Conservation (phyloP, 2,888 invertebrate species). For the Blastobasis lacticolella region DNA sequence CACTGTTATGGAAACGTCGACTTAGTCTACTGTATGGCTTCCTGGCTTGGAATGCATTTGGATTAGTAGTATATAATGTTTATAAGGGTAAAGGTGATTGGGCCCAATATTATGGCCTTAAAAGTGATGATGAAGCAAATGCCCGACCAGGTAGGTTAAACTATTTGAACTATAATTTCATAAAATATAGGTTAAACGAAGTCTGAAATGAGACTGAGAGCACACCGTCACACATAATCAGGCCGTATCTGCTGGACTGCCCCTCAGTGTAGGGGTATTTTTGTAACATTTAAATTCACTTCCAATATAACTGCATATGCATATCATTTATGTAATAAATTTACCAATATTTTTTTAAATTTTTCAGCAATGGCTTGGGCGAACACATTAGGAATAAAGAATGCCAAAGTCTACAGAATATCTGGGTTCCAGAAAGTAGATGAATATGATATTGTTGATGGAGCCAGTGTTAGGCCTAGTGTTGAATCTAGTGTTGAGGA, state of each 20-base stretch:
- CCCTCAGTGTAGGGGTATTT: background rate
- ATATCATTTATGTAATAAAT: background rate
- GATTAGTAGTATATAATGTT: constrained; percentile 73
- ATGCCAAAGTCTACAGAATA: constrained; percentile 72
- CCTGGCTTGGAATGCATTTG: constrained; percentile 83
- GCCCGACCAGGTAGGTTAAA: constrained; percentile 68
- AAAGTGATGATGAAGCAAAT: constrained; percentile 72
- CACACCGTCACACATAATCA: too few species aligned
- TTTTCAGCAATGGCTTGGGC: constrained; percentile 74
- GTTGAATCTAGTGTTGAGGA: too few species aligned
- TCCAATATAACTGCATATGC: background rate
- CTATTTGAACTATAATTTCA: too few species aligned
- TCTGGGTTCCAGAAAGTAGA: constrained; percentile 64
- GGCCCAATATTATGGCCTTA: constrained; percentile 78
- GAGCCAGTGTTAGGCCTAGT: constrained; percentile 26
- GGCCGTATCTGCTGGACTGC: too few species aligned
- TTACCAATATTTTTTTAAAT: constrained; percentile 4
- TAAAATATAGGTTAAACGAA: too few species aligned
- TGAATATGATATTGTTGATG: constrained; percentile 64
- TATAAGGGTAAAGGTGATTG: constrained; percentile 78
- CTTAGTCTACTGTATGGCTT: constrained; percentile 77
- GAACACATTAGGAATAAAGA: constrained; percentile 68
- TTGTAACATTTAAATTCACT: background rate
- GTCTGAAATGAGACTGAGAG: too few species aligned
- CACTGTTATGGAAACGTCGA: constrained; percentile 75